Evolutionary conservation across 1,140 invertebrate genomes (phyloP), one percentile per base, ranked within the genome.

Genomic region (Charaxes varanes): DNA sequence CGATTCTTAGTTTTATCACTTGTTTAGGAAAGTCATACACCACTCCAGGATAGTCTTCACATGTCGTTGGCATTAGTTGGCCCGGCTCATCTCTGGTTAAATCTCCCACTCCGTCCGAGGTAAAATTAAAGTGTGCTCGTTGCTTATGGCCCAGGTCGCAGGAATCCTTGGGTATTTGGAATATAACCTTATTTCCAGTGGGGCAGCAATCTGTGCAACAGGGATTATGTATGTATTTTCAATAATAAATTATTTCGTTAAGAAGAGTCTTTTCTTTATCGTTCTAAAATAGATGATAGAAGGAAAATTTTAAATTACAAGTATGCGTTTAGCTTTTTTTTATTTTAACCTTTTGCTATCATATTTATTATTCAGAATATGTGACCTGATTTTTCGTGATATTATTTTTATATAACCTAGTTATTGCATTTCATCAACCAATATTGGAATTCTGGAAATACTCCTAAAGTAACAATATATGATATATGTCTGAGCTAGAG

Each of bases 171-270:
- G 77, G 74, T 42, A 81, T 56, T 73, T 81, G 68, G 41, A 81
- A 81, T 49, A 79, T 46, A 27, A 81, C 64, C 57, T 73, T 78
- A 55, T 81, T 81, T 46, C 77, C 77, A 53, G 74, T 44, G 13
- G 73, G 77, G 44, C 77, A 81, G 73, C 73, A 81, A 77, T 78
- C 72, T 78, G 70, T 38, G 62, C 54, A 76, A 70, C 4, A 47
- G 30, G 32, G 36, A 41, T 35, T 55, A 58, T 61, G 24, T 43
- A 55, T 47, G 24, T 34, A 33, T 33, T 17, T 11, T 10, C 7
- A 18, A n/a, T 4, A 24, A 17, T 12, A 36, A 36, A 26, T 6
- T 11, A 38, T 27, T 38, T n/a, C n/a, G n/a, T n/a, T n/a, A n/a
- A n/a, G n/a, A n/a, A n/a, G n/a, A n/a, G n/a, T n/a, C n/a, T n/a